Evolutionary conservation across 2,113 vertebrate genomes (phyloP).

Genomic region (Heliornis fulica): DNA sequence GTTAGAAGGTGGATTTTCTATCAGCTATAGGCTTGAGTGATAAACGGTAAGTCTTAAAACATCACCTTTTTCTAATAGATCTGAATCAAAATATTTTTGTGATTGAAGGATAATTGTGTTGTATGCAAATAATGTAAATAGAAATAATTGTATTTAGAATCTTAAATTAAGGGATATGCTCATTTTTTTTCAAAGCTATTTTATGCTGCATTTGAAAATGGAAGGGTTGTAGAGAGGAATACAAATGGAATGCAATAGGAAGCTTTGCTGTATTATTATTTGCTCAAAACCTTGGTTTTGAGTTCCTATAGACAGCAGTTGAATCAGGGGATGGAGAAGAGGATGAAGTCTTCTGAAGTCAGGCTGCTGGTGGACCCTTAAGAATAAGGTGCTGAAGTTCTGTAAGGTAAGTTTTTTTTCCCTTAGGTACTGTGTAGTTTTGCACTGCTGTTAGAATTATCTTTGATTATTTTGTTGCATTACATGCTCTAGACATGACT

Average conservation of each 20-base stretch:
- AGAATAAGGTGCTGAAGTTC: not conserved
- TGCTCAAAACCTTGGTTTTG: not conserved
- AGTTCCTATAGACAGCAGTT: not conserved
- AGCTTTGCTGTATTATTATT: not conserved
- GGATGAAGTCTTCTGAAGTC: not conserved
- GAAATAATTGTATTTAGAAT: not conserved
- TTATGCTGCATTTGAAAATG: not conserved
- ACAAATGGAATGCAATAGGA: not conserved
- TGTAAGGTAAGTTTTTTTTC: not conserved
- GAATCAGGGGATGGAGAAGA: not conserved
- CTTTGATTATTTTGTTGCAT: not conserved
- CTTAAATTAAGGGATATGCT: not conserved
- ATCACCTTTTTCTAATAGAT: not conserved
- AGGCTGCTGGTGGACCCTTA: not conserved
- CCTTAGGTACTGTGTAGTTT: rapidly evolving
- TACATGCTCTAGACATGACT: not conserved
- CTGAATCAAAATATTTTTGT: not conserved
- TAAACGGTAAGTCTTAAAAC: not conserved
- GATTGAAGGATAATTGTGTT: not conserved
- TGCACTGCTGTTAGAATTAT: not conserved
- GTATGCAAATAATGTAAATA: not conserved
- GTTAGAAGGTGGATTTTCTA: not conserved
- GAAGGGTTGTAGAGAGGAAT: not conserved
- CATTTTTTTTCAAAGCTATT: not conserved
- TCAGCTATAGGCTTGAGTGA: not conserved